Percentiles rank a stretch among this genome's conserved stretches.
phyloP scores from a whole-genome alignment of 2,797 vertebrate species.

The Silurus lanzhouensis region DNA sequence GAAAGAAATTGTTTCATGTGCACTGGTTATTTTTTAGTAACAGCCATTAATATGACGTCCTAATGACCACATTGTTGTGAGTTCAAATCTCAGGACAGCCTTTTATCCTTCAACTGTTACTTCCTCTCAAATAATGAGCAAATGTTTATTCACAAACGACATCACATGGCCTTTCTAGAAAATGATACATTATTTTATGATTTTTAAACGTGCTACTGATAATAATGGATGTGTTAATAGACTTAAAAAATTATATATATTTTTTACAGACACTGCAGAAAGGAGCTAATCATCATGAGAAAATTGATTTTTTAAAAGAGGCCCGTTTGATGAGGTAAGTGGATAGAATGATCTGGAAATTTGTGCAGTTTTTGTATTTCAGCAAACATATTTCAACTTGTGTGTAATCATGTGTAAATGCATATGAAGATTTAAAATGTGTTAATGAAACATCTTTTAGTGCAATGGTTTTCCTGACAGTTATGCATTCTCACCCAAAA shows the following conservation, averaged over 20 bases:
- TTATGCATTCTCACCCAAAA: too few species aligned
- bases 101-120: background rate
- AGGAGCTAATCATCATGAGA: constrained; percentile 72
- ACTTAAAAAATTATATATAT: background rate
- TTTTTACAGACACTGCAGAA: constrained; percentile 75
- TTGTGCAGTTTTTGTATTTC: background rate
- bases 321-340: constrained; percentile 79
- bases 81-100: background rate
- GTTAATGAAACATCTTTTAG: too few species aligned
- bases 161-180: background rate
- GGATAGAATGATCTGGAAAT: background rate
- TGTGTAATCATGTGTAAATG: too few species aligned
- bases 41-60: background rate
- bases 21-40: background rate
- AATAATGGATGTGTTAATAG: background rate
- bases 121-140: background rate
- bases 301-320: constrained; percentile 80
- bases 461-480: too few species aligned
- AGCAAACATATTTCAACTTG: too few species aligned
- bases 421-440: too few species aligned
- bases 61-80: background rate
- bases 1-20: background rate
- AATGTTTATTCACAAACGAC: background rate
- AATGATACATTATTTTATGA: background rate
- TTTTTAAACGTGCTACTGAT: background rate